phyloP scores from a whole-genome alignment of 1,140 invertebrate genomes.

The Scaptodrosophila lebanonensis region DNA sequence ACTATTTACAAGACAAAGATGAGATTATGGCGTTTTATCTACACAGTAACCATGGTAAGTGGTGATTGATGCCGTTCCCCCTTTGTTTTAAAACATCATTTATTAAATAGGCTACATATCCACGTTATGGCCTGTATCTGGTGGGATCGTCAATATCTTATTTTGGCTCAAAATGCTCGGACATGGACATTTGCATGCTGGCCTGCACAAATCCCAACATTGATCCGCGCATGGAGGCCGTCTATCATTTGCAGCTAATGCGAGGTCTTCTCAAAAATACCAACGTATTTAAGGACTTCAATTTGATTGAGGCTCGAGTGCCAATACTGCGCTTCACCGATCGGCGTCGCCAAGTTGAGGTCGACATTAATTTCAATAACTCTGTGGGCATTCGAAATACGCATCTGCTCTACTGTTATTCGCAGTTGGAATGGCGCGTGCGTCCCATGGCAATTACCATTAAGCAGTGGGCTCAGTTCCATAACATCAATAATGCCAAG shows the following conservation, averaged over 20 bases:
- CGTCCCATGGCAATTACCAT: slow-evolving; percentile 92
- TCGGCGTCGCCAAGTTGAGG: slow-evolving; percentile 85
- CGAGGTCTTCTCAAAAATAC: slow-evolving; percentile 50
- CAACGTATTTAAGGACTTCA: slow-evolving; percentile 81
- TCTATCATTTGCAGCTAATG: slow-evolving; percentile 62
- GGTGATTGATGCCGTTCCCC: background rate
- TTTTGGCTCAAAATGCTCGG: slow-evolving; percentile 92
- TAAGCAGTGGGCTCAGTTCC: slow-evolving; percentile 96
- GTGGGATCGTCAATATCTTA: slow-evolving; percentile 98
- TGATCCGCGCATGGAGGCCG: slow-evolving; percentile 68
- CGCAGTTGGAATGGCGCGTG: slow-evolving; percentile 94
- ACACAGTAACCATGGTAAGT: slow-evolving; percentile 84
- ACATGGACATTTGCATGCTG: slow-evolving; percentile 97
- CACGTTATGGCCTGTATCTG: slow-evolving; percentile 91
- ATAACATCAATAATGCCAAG: slow-evolving; percentile 97
- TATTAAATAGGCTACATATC: slow-evolving; percentile 80
- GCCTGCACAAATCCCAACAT: slow-evolving; percentile 81
- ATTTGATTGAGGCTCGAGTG: slow-evolving; percentile 95
- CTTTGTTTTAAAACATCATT: background rate
- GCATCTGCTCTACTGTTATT: slow-evolving; percentile 94
- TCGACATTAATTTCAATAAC: slow-evolving; percentile 98
- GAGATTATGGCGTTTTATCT: slow-evolving; percentile 87
- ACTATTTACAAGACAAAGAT: slow-evolving; percentile 89
- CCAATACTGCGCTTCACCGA: slow-evolving; percentile 94
- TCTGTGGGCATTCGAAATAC: slow-evolving; percentile 96